Evolutionary conservation across 2,113 vertebrate genomes (phyloP), one percentile per base, ranked within the genome.

Genomic region (Cinclus cinclus): DNA sequence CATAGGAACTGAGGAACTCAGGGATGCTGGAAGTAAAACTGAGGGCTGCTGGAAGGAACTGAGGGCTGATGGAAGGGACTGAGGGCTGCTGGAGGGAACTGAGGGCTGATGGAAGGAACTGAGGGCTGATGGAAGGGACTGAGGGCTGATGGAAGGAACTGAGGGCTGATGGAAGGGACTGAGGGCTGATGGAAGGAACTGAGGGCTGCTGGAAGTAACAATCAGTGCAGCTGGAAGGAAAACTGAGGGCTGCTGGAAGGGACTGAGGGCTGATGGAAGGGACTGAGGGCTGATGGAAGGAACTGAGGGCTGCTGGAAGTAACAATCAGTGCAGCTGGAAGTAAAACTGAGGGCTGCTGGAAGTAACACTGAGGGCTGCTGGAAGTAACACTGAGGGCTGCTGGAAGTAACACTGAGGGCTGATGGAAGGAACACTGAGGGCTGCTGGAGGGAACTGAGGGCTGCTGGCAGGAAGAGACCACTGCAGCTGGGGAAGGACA

Each of bases 331-430:
- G n/a, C n/a, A n/a, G n/a, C n/a, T n/a, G n/a, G n/a, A n/a, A n/a
- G n/a, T n/a, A n/a, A n/a, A 37, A 37, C 35, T 37, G 7, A 37
- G 23, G 18, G 12, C 9, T 37, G 35, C 35, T 37, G 35, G 35
- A 37, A 37, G 35, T 37, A 37, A 37, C 35, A 19, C 0, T 15
- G 46, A 74, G 37, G 0, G 2, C 2, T 64, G n/a, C n/a, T n/a
- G n/a, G n/a, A n/a, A n/a, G n/a, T n/a, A n/a, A n/a, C n/a, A n/a
- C n/a, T n/a, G n/a, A 37, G 23, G 18, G 12, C 9, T 37, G 35
- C 35, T 37, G 35, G 35, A 37, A 37, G 35, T 37, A 37, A 37
- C 35, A 19, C 0, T 15, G 46, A 74, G 37, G 0, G 2, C 2
- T 64, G n/a, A n/a, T n/a, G n/a, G n/a, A n/a, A n/a, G n/a, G n/a